These are phyloP conservation scores for Bursaphelenchus okinawaensis DNA, from an alignment of 2,888 invertebrate genomes.

Conservation along the genomic window DNA sequence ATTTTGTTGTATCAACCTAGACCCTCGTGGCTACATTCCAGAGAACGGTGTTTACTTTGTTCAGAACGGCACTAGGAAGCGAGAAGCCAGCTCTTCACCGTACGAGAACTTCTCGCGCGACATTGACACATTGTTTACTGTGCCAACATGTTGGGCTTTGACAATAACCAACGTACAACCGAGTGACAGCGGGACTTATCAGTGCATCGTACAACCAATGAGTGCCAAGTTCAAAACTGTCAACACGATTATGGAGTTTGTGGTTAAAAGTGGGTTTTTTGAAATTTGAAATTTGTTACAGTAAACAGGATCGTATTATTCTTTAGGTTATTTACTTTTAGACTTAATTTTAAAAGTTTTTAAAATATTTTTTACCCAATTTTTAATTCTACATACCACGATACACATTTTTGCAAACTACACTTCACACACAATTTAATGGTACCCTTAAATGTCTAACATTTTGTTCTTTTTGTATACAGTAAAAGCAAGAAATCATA, in stretches of 20 bases:
- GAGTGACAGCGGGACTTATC: constrained; percentile 49
- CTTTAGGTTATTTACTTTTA: too few species aligned
- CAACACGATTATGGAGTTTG: constrained; percentile 46
- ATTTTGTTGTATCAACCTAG: constrained; percentile 53
- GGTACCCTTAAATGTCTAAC: too few species aligned
- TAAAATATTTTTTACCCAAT: background rate
- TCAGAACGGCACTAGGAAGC: constrained; percentile 49
- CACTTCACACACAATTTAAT: too few species aligned
- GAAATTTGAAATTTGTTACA: too few species aligned
- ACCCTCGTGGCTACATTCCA: constrained; percentile 45
- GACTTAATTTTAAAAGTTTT: background rate
- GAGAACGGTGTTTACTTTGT: constrained; percentile 45
- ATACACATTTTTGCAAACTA: too few species aligned
- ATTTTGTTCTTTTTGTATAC: too few species aligned
- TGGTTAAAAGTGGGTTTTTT: constrained; percentile 52
- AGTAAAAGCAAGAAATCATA: too few species aligned
- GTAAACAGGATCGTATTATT: too few species aligned
- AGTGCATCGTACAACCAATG: constrained; percentile 39
- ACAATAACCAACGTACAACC: constrained; percentile 46
- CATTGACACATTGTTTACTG: constrained; percentile 30
- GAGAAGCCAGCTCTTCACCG: constrained; percentile 48
- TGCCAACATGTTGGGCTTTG: constrained; percentile 46
- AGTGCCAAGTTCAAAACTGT: constrained; percentile 24
- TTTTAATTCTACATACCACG: background rate
- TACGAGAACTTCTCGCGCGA: constrained; percentile 41